Base-by-base conservation (phyloP, 2,888 invertebrate genomes). In the Drosophila trichaetosa region DNA sequence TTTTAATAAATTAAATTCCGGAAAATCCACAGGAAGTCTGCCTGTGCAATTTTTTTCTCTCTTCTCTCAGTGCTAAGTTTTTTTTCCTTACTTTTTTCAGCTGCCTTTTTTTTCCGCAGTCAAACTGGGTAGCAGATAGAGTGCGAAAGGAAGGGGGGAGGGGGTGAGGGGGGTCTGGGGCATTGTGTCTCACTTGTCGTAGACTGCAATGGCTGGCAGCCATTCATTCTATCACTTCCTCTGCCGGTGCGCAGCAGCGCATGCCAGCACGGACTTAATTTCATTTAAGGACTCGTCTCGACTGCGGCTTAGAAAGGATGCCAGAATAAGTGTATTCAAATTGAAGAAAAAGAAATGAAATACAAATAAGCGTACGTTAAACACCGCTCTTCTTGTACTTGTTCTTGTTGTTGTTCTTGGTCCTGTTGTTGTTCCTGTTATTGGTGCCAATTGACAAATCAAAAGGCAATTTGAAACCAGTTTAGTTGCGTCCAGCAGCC, bases 1-100 rank as follows among this genome's bases (percentile, higher is more conserved):
- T 92, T 92, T 92, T 91, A 91, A 91, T 91, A 92, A 92, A 92
- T 91, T 91, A 92, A 92, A 91, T 92, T 91, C 91, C 83, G 92
- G 91, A 87, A 91, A 92, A 92, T 91, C 92, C 92, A 85, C 92
- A 91, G 92, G 91, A 92, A 92, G 91, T 91, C 92, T 86, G 92
- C 91, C 92, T 90, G 91, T 89, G 80, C 83, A 82, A 71, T 65
- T 71, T 53, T 82, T 73, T 67, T 54, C 21, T 56, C 38, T 33
- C 13, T 16, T 64, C 16, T 38, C 49, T 70, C n/a, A 29, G 34
- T 57, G 24, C 33, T 24, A 16, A 16, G 42, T 52, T 31, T 10
- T 67, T 79, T 74, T 68, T 69, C 42, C 59, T 59, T 60, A 57
- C 59, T 59, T 21, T 52, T 42, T 64, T 73, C 21, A 42, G 36